A percentile compares a stretch with the other conserved stretches of the same genome.
These are phyloP conservation scores for Zaprionus vittiger DNA, from an alignment of 1,140 invertebrate species.

Conservation along the genomic window DNA sequence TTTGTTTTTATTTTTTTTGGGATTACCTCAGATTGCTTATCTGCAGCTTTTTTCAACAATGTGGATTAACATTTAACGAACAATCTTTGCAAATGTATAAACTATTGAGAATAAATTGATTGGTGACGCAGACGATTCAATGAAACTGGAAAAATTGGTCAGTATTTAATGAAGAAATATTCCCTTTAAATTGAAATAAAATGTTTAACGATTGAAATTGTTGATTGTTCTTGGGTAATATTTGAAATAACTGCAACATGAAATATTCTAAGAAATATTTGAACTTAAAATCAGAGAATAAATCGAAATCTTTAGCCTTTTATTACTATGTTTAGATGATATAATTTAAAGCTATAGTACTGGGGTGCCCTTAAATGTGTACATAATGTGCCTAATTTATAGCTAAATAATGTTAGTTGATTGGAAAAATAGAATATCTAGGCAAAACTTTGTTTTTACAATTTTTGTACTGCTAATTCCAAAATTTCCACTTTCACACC, in stretches of 20 bases:
- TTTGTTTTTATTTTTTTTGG: not conserved
- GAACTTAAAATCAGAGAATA: too few species aligned
- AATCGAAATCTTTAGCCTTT: not conserved
- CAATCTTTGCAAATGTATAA: not conserved
- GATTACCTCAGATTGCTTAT: not conserved
- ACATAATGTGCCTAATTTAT: too few species aligned
- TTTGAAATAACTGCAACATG: too few species aligned
- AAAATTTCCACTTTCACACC: too few species aligned
- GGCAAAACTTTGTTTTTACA: too few species aligned
- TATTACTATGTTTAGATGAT: not conserved
- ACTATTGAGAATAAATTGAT: not conserved
- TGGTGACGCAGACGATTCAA: not conserved
- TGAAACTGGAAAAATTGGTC: not conserved
- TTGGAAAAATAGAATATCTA: too few species aligned
- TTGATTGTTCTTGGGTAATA: too few species aligned
- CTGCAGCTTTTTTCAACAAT: not conserved
- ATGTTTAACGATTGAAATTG: not conserved
- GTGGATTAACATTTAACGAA: not conserved
- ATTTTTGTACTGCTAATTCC: too few species aligned
- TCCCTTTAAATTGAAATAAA: not conserved
- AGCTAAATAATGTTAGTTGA: too few species aligned
- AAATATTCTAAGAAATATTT: not conserved
- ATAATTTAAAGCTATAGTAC: too few species aligned
- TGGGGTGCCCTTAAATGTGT: too few species aligned
- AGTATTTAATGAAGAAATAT: not conserved